These are phyloP conservation scores for Arbacia lixula DNA, from an alignment of 53 echinoderm and acorn worm genomes.

Conservation along the genomic window DNA sequence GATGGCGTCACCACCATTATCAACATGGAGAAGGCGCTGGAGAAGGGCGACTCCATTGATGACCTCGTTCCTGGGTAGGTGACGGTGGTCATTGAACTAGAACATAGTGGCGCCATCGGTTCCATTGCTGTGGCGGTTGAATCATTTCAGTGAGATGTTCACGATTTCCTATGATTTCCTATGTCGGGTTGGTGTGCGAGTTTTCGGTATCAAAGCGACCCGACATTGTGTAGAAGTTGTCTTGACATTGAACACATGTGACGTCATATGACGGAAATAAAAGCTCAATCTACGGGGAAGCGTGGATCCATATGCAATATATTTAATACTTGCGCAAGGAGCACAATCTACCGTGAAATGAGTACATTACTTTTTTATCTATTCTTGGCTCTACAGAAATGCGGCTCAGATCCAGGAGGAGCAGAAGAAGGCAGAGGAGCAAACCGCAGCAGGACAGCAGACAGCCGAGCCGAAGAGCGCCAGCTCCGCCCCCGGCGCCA, in stretches of 20 bases:
- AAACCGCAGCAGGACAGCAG: not conserved
- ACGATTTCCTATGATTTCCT: not conserved
- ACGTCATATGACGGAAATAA: no score
- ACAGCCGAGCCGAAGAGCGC: not conserved
- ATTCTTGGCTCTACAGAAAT: conserved; percentile 15
- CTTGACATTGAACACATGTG: no score
- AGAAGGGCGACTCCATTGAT: conserved; percentile 83
- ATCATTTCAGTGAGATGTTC: not conserved
- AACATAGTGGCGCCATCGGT: no score
- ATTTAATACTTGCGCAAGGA: no score
- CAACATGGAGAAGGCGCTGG: conserved; percentile 88
- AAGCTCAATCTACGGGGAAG: no score
- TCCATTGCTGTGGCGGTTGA: not conserved
- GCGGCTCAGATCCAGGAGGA: conserved; percentile 19
- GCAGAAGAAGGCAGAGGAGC: not conserved
- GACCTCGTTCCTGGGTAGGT: conserved; percentile 81
- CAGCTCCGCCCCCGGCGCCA: not conserved
- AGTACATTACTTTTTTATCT: not conserved
- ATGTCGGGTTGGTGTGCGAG: no score
- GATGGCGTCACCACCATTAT: conserved; percentile 78
- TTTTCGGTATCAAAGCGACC: no score
- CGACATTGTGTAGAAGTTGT: no score
- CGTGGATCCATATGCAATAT: no score
- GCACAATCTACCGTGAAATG: not conserved
- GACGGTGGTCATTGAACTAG: not conserved